These are phyloP conservation scores for Trogon surrucura DNA, from an alignment of 2,113 vertebrate genomes.

Conservation along the genomic window DNA sequence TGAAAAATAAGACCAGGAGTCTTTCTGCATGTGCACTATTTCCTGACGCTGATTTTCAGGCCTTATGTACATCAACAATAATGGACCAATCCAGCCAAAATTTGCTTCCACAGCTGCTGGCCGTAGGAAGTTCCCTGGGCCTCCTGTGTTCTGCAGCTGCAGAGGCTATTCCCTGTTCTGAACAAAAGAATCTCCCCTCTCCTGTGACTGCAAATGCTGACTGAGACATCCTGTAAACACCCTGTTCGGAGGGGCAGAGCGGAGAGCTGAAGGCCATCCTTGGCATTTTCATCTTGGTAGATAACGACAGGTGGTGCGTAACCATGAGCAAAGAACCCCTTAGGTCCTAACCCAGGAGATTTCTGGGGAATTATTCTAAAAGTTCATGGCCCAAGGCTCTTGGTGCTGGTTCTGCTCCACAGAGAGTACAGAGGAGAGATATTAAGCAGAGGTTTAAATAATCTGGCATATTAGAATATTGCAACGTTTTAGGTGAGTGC, in stretches of 20 bases:
- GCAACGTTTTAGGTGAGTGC: neutral
- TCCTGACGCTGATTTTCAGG: slow-evolving; percentile 17
- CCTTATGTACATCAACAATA: slow-evolving; percentile 19
- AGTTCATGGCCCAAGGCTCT: neutral
- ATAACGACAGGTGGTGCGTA: neutral
- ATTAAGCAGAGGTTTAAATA: neutral
- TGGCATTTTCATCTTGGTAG: slow-evolving; percentile 23
- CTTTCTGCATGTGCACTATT: neutral
- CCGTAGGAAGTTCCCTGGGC: slow-evolving; percentile 47
- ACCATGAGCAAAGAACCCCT: neutral
- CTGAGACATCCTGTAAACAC: slow-evolving; percentile 52
- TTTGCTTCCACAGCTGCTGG: slow-evolving; percentile 62
- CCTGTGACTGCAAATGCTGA: slow-evolving; percentile 46
- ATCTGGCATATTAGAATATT: neutral
- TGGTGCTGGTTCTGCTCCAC: neutral
- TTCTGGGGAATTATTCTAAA: neutral
- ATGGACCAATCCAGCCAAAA: slow-evolving; percentile 50
- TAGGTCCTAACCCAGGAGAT: neutral
- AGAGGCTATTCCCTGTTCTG: slow-evolving; percentile 40
- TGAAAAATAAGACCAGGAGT: neutral
- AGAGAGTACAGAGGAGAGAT: neutral
- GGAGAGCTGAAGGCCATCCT: slow-evolving; percentile 7
- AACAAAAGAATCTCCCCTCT: slow-evolving; percentile 3
- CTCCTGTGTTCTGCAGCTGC: slow-evolving; percentile 64
- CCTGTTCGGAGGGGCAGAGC: slow-evolving; percentile 5